Evolutionary conservation across 2,113 vertebrate species (phyloP).

Genomic region (Sinocyclocheilus maitianheensis): DNA sequence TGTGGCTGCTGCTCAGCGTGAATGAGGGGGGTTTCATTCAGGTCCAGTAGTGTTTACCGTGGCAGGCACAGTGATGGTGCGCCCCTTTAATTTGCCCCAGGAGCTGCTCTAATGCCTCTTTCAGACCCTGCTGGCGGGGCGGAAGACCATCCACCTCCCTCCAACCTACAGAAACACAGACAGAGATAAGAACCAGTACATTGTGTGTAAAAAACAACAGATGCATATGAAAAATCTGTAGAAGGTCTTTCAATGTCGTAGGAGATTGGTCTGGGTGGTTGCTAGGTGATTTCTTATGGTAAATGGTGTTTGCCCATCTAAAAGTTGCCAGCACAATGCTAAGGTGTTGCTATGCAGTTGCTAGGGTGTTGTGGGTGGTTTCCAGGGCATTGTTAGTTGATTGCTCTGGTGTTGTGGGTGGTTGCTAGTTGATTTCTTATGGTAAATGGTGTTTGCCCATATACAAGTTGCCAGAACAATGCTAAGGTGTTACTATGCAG

Average conservation of each 20-base stretch:
- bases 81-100: constrained; percentile 84
- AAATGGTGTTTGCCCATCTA: too few species aligned
- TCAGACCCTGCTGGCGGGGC: constrained; percentile 79
- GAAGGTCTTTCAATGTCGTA: neutral
- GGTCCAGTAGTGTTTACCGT: constrained; percentile 74
- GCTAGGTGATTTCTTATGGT: too few species aligned
- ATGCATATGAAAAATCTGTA: neutral
- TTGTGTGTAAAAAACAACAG: neutral
- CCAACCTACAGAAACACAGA: constrained; percentile 78
- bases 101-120: constrained; percentile 83
- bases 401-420: too few species aligned
- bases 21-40: constrained; percentile 34
- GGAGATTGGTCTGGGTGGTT: neutral
- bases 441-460: too few species aligned
- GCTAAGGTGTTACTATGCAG: too few species aligned
- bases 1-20: constrained; percentile 17
- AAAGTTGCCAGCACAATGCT: too few species aligned
- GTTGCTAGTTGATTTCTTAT: too few species aligned
- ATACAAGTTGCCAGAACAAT: too few species aligned
- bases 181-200: neutral
- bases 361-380: too few species aligned
- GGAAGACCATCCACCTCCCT: constrained; percentile 79
- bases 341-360: too few species aligned
- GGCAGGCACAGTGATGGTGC: constrained; percentile 85
- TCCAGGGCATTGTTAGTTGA: too few species aligned